These are phyloP conservation scores for Drosophila nigrodunni DNA, from an alignment of 1,140 invertebrate species.

Conservation along the genomic window DNA sequence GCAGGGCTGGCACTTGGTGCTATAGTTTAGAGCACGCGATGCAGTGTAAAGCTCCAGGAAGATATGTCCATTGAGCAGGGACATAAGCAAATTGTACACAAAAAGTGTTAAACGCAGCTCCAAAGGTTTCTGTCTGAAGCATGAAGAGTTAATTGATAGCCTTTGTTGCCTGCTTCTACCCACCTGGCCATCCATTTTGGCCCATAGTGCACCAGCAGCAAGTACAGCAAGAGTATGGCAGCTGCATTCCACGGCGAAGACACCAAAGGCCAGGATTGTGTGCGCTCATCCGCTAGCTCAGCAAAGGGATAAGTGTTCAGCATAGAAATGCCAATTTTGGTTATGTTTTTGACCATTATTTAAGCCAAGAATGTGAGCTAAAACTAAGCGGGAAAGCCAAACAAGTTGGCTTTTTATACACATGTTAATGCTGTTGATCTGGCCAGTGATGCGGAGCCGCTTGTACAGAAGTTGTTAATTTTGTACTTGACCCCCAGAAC, in stretches of 20 bases:
- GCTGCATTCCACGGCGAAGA: conserved; percentile 92
- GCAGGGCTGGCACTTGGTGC: conserved; percentile 95
- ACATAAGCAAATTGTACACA: conserved; percentile 94
- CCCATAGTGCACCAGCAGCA: conserved; percentile 92
- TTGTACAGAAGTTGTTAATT: conserved; percentile 7
- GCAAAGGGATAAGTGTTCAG: conserved; percentile 49
- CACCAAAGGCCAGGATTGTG: conserved; percentile 94
- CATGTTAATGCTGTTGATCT: conserved; percentile 10
- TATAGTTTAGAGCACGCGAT: conserved; percentile 92
- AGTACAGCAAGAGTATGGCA: conserved; percentile 90
- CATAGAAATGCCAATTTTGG: conserved; percentile 20
- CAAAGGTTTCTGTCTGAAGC: conserved; percentile 88
- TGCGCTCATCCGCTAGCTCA: conserved; percentile 85
- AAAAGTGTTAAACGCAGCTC: conserved; percentile 91
- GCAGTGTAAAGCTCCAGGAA: conserved; percentile 90
- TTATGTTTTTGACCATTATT: conserved; percentile 32
- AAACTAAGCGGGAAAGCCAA: conserved; percentile 40
- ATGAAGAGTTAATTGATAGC: conserved; percentile 1
- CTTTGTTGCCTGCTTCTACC: conserved; percentile 19
- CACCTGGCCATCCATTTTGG: conserved; percentile 92
- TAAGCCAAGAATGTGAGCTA: conserved; percentile 19
- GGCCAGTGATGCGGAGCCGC: conserved; percentile 29
- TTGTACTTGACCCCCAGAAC: conserved; percentile 31
- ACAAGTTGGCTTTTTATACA: conserved; percentile 44
- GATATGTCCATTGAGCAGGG: conserved; percentile 94